These are phyloP conservation scores for Phrynocephalus forsythii DNA, from an alignment of 2,797 vertebrate species.

Conservation along the genomic window DNA sequence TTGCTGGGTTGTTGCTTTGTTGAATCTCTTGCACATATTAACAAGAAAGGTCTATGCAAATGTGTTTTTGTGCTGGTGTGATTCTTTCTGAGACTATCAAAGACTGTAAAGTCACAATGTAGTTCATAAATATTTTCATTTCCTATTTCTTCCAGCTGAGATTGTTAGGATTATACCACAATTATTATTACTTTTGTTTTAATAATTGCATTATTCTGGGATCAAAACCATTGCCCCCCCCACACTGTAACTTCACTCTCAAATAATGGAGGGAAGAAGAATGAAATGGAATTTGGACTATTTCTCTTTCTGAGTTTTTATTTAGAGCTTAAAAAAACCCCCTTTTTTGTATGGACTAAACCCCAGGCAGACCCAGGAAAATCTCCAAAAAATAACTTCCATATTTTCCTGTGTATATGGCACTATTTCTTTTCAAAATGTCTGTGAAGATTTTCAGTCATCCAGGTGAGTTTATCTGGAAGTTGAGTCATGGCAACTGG, in stretches of 20 bases:
- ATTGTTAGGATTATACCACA: constrained; percentile 46
- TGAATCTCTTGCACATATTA: constrained; percentile 43
- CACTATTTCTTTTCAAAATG: too few relatives aligned
- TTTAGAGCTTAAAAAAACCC: background rate
- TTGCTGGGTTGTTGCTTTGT: constrained; percentile 54
- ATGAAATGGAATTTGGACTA: background rate
- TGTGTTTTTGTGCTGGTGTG: constrained; percentile 44
- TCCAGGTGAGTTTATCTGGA: too few relatives aligned
- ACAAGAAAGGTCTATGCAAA: constrained; percentile 56
- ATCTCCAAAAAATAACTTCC: too few relatives aligned
- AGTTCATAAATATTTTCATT: constrained; percentile 60
- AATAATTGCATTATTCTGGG: constrained; percentile 3
- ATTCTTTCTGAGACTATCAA: constrained; percentile 55
- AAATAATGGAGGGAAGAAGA: background rate
- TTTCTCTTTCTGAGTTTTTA: background rate
- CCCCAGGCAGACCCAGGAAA: too few relatives aligned
- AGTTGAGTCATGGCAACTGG: too few relatives aligned
- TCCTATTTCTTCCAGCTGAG: constrained; percentile 65
- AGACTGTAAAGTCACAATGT: constrained; percentile 55
- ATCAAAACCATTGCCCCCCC: constrained; percentile 19
- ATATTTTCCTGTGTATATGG: too few relatives aligned
- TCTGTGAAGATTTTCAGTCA: too few relatives aligned
- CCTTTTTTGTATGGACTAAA: too few relatives aligned
- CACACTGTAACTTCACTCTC: background rate
- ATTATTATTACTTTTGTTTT: constrained; percentile 20